Evolutionary conservation across 2,113 vertebrate genomes (phyloP), one percentile per base, ranked within the genome.

Genomic region (Tragulus kanchil): DNA sequence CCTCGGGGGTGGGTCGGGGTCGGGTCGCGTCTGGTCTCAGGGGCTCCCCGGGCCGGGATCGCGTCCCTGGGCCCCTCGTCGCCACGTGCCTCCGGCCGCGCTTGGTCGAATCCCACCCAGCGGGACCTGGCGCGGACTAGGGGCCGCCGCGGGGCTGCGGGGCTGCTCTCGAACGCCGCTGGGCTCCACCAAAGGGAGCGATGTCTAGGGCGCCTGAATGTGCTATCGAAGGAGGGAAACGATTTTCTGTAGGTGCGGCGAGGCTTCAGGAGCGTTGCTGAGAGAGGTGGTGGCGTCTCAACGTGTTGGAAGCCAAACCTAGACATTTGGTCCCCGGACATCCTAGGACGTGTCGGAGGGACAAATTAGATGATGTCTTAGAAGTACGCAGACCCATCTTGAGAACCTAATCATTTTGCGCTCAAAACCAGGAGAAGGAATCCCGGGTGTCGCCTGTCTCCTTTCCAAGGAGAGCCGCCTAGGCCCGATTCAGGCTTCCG

Each of bases 31-130:
- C 62, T 73, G 36, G 1, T 56, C 23, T 0, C n/a, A 87, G 86
- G 42, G 65, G 25, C 58, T 21, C 48, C 8, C 2, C 12, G 26
- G 73, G 9, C 10, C 6, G 50, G 14, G 26, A 52, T 56, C 90
- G 64, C 11, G 50, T 64, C 45, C 73, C 16, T 58, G 3, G 82
- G 4, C 81, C 69, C 42, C 78, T 58, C 0, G 73, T 45, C 67
- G 45, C 93, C 95, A 96, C 96, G 96, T 97, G 97, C 93, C 86
- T 48, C 89, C 1, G 17, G 61, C 16, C 77, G 26, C 83, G 69
- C 61, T 2, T 23, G 65, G 50, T 85, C 54, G 67, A 54, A 36
- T 58, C 95, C 69, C 79, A 25, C 78, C 48, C 42, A 3, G 56
- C 64, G 48, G 71, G 31, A 78, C 52, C 28, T 50, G 11, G 75